A percentile compares a stretch with the other conserved stretches of the same genome.
phyloP scores from a whole-genome alignment of 1,140 invertebrate species.

The Eriosoma lanigerum region DNA sequence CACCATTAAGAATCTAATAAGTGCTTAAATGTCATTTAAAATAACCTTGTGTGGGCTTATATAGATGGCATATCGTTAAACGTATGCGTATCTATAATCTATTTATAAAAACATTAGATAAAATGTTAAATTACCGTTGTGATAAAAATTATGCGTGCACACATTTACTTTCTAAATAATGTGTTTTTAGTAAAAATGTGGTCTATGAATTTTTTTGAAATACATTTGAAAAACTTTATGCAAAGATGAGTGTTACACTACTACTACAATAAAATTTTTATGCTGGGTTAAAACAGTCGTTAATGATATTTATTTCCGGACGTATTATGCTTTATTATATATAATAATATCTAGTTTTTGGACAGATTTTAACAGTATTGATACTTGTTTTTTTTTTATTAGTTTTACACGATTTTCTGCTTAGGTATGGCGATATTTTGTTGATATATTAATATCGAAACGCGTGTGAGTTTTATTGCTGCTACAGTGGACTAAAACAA shows the following conservation, averaged over 20 bases:
- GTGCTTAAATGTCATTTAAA: not conserved
- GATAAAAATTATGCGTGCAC: not conserved
- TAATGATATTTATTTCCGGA: too few relatives aligned
- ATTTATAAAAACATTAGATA: not conserved
- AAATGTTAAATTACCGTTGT: not conserved
- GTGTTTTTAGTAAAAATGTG: not conserved
- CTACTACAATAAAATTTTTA: not conserved
- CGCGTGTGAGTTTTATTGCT: not conserved
- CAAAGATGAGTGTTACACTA: not conserved
- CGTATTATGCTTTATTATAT: too few relatives aligned
- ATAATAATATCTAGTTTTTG: slow-evolving; percentile 5
- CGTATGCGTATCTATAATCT: too few relatives aligned
- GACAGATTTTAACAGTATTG: not conserved
- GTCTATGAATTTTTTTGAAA: not conserved
- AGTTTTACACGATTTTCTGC: not conserved
- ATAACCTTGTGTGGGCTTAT: not conserved
- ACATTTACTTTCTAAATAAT: too few relatives aligned
- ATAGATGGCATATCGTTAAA: too few relatives aligned
- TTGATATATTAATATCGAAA: not conserved
- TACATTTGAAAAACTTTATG: not conserved
- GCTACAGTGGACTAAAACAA: not conserved
- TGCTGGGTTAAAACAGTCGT: too few relatives aligned
- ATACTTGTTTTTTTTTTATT: not conserved
- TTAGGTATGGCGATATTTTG: slow-evolving; percentile 19
- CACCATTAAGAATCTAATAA: not conserved